Evolutionary conservation across 2,113 vertebrate species (phyloP), one percentile per base, ranked within the genome.

Genomic region (Podocnemis expansa): DNA sequence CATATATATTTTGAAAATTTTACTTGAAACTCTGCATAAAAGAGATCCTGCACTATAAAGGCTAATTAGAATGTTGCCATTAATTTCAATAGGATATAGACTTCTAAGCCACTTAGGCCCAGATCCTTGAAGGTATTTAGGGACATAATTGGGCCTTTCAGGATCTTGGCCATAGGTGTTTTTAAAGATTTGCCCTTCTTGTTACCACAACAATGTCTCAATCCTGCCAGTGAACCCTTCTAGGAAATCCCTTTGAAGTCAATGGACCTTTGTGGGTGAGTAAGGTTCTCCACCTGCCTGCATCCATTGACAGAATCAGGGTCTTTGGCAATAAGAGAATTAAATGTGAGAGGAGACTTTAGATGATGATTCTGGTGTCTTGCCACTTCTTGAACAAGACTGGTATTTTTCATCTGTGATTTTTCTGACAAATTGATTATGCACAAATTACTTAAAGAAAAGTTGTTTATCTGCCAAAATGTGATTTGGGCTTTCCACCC

Each of bases 1-100:
- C n/a, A n/a, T n/a, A n/a, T n/a, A n/a, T n/a, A n/a, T n/a, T n/a
- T n/a, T n/a, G n/a, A n/a, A n/a, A n/a, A n/a, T 79, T 93, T 29
- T 43, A 92, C 85, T 55, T 70, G 93, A 90, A 91, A 49, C 81
- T 92, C 94, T 92, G n/a, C n/a, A n/a, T 60, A 79, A 27, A 91
- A 63, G 81, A 1, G 5, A 3, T 88, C 84, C 81, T 79, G 45
- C 22, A 17, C 89, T 84, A 93, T 43, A 67, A 47, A 82, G n/a
- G 17, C 38, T 19, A 70, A n/a, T 76, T 54, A 80, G 82, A 85
- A 47, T 89, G 90, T 83, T 95, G 76, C 54, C 88, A 81, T 24
- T 92, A 14, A 22, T 70, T 70, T 17, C n/a, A 70, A 38, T 4
- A 2, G 34, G 34, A 38, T 10, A 19, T 38, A 25, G 56, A 58